Conservation (phyloP, 2,113 vertebrate genomes). For the Tragelaphus scriptus region DNA sequence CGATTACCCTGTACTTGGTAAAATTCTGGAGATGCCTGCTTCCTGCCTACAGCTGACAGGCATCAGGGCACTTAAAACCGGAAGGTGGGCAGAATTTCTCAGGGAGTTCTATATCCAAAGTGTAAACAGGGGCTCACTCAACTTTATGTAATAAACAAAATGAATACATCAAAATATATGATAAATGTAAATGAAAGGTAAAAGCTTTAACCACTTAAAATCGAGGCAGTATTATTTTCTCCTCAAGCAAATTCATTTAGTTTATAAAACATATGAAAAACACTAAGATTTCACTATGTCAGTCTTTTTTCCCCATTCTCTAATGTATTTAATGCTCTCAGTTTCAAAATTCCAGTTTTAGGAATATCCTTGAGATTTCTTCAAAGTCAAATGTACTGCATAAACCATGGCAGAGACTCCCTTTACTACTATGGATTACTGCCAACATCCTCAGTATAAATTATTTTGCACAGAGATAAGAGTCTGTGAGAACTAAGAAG, state of each 20-base stretch:
- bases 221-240: background rate
- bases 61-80: background rate
- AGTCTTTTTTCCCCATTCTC: background rate
- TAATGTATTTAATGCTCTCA: background rate
- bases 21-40: background rate
- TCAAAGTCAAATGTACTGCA: background rate
- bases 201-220: background rate
- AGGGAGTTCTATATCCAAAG: background rate
- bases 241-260: background rate
- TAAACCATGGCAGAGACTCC: background rate
- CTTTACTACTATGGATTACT: background rate
- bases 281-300: background rate
- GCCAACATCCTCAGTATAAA: background rate
- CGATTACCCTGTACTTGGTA: background rate
- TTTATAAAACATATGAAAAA: background rate
- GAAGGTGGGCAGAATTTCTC: background rate
- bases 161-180: background rate
- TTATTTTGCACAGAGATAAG: background rate
- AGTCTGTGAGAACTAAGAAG: background rate
- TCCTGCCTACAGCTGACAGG: background rate
- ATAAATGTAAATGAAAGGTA: background rate
- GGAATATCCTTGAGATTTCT: background rate
- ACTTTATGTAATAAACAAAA: background rate
- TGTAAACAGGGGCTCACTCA: background rate
- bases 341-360: background rate